phyloP scores from a whole-genome alignment of 1,140 invertebrate genomes.

The Nasonia giraulti region DNA sequence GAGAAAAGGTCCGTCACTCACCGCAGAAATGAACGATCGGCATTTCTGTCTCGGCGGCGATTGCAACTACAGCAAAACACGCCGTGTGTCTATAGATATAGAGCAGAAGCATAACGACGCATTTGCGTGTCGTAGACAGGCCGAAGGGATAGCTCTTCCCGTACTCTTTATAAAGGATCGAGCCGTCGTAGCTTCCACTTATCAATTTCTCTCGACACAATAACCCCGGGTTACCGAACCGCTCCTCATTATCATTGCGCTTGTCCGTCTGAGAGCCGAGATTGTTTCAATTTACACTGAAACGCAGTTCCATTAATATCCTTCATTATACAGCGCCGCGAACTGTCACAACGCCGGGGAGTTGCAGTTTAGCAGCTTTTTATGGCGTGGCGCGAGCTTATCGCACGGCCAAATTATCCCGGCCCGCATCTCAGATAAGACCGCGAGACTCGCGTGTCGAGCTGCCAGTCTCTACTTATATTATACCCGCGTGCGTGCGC shows the following conservation, averaged over 20 bases:
- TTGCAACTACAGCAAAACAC: conserved; percentile 5
- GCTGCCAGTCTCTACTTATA: background rate
- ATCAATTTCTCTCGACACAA: background rate
- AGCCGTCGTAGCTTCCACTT: background rate
- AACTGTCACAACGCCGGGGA: conserved; percentile 33
- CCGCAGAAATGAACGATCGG: conserved; percentile 54
- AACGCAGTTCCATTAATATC: conserved; percentile 16
- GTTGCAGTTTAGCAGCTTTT: conserved; percentile 42
- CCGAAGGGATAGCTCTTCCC: background rate
- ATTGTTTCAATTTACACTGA: too few relatives aligned
- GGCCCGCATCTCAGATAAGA: conserved; percentile 62
- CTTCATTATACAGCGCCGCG: background rate
- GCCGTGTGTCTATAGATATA: background rate
- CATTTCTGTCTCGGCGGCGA: conserved; percentile 51
- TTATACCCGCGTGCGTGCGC: conserved; percentile 47
- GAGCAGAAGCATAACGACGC: conserved; percentile 2
- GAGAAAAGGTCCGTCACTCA: conserved; percentile 49
- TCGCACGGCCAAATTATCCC: conserved; percentile 59
- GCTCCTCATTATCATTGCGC: too few relatives aligned
- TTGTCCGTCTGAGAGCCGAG: too few relatives aligned
- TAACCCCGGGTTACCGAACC: background rate
- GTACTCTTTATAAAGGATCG: background rate
- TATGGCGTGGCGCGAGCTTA: conserved; percentile 51
- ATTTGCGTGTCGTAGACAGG: conserved; percentile 15
- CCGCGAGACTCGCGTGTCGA: conserved; percentile 55